phyloP scores from a whole-genome alignment of 2,888 invertebrate genomes.

The Aporophyla nigra region DNA sequence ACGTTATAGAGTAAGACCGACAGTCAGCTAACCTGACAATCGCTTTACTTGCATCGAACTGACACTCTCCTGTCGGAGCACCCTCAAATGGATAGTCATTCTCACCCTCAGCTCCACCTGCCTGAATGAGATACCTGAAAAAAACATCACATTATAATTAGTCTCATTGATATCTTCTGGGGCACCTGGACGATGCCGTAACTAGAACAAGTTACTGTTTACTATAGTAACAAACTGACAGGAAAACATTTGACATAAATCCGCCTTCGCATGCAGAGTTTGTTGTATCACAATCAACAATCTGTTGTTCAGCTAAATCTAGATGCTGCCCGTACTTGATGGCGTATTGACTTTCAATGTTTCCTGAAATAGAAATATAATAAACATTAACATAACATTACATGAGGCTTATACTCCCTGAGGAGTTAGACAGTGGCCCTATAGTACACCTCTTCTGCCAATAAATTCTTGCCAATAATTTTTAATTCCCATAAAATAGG shows the following conservation, averaged over 20 bases:
- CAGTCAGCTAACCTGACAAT: slow-evolving; percentile 51
- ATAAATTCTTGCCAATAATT: background rate
- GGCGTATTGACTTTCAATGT: slow-evolving; percentile 48
- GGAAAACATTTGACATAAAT: rapidly evolving
- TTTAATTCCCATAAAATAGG: background rate
- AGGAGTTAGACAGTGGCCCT: background rate
- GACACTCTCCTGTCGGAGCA: slow-evolving; percentile 3
- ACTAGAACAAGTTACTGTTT: background rate
- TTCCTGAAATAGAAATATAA: slow-evolving; percentile 47
- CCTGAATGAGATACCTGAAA: slow-evolving; percentile 29
- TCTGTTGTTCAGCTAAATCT: slow-evolving; percentile 48
- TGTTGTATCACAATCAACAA: slow-evolving; percentile 33
- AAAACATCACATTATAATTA: background rate
- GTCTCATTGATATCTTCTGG: background rate
- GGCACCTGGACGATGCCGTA: background rate
- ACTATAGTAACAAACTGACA: background rate
- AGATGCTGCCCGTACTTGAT: slow-evolving; percentile 9
- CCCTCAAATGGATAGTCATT: slow-evolving; percentile 61
- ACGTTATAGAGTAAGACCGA: background rate
- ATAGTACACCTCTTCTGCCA: too few species aligned
- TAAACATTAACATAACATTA: background rate
- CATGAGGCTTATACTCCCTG: background rate
- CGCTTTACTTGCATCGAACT: slow-evolving; percentile 40
- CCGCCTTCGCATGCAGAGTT: background rate
- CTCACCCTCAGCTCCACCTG: slow-evolving; percentile 57